Base-by-base conservation (phyloP, 2,888 invertebrate species). In the Gnatocerus cornutus region DNA sequence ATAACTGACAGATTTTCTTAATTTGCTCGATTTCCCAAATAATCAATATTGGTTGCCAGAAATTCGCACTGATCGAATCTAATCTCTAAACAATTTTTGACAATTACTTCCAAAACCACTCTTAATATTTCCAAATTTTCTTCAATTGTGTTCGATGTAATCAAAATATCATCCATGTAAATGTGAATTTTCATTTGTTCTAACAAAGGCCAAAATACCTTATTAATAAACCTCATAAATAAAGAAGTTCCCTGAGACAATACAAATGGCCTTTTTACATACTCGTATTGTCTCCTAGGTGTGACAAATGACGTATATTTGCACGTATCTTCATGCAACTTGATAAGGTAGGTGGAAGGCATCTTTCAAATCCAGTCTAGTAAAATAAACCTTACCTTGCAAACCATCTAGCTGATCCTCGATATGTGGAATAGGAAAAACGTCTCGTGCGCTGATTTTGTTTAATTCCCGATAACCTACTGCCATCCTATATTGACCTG, bases 211-310 rank as follows among this genome's bases (percentile, higher is more conserved):
- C 50, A 5, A 68, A 74, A 76, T 67, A 55, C n/a, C n/a, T n/a
- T n/a, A n/a, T n/a, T n/a, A n/a, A n/a, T n/a, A n/a, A n/a, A n/a
- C n/a, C n/a, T n/a, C 6, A 72, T 58, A 59, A 63, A 73, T 29
- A 79, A 80, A 14, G 70, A 64, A 8, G 74, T 56, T 6, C 77
- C 75, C 53, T 62, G 9, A 79, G 58, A 3, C 79, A n/a, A n/a
- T n/a, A n/a, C 78, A 62, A 79, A 78, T 0, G 79, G 77, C 74
- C 79, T 75, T 13, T 67, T 69, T 3, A 68, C 4, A 43, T 66
- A 78, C 67, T 79, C 77, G 43, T 65, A 78, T 48, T 77, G 77
- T 3, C 78, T 78, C 12, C 68, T 12, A 8, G 73, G 74, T n/a
- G 77, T 77, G 1, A 77, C 73, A 64, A 77, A 78, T 9, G 69